Base-by-base conservation (phyloP, 2,113 vertebrate species). In the Catharus bicknelli region DNA sequence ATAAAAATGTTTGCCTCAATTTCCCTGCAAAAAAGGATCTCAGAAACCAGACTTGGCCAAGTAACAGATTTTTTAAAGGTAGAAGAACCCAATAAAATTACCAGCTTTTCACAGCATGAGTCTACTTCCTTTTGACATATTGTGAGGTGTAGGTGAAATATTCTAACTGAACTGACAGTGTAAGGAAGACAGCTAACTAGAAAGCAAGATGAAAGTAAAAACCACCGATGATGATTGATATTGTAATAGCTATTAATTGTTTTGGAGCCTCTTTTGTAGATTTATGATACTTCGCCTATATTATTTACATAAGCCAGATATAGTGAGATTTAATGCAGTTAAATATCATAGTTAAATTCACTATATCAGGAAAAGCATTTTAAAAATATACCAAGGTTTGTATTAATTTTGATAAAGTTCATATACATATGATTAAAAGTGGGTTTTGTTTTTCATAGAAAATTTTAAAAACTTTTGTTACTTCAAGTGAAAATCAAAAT, bases 1-100 rank as follows among this genome's bases (percentile, higher is more conserved):
- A 99, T 98, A 99, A 99, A 99, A 98, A 98, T 96, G 97, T 97
- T 98, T 98, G 97, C 97, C 98, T 98, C 98, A 98, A 98, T 98
- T 98, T 98, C 97, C 97, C 97, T 98, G 97, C 96, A 97, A 97
- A 97, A 98, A 98, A 97, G 98, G 97, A 97, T 95, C 97, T 97
- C 97, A 98, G 98, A 98, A 98, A 97, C 98, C 98, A 97, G 98
- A 98, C 96, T 98, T 95, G 95, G 97, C 96, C 97, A 97, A 98
- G 97, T 98, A 97, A 97, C 97, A 96, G 97, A 98, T 98, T 98
- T 98, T 96, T 98, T 98, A 96, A 97, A 98, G 97, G 97, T 97
- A 98, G 97, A 98, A 97, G 97, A 98, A 97, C 97, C 98, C 97
- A 98, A 98, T 98, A 98, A 98, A 99, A 98, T 98, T 97, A 97